phyloP scores from a whole-genome alignment of 1,140 invertebrate species.

The Bemisia tabaci region DNA sequence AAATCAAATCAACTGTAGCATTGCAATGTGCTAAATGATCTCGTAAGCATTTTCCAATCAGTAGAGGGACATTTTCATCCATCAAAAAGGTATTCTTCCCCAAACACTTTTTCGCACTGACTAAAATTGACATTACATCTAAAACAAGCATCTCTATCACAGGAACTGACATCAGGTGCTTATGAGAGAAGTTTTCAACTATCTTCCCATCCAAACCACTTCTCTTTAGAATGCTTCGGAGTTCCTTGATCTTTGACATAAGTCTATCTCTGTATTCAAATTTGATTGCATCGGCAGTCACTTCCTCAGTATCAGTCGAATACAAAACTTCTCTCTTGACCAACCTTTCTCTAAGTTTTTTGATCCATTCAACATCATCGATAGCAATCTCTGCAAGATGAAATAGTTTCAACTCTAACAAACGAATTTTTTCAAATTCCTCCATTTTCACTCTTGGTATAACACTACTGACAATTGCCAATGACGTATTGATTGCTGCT shows the following conservation, averaged over 20 bases:
- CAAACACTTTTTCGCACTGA: conserved; percentile 1
- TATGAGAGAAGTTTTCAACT: conserved; percentile 1
- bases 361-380: conserved; percentile 2
- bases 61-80: conserved; percentile 8
- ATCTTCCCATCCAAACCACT: background rate
- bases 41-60: conserved; percentile 11
- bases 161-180: conserved; percentile 2
- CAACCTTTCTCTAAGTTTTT: conserved; percentile 4
- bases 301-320: background rate
- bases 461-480: background rate
- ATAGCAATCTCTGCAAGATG: background rate
- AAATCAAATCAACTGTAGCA: conserved; percentile 7
- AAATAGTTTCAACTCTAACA: background rate
- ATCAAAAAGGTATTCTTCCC: conserved; percentile 10
- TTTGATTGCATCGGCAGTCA: background rate
- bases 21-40: conserved; percentile 13
- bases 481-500: background rate
- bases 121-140: conserved; percentile 12
- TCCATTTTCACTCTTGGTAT: background rate
- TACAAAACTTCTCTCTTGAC: background rate
- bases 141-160: conserved; percentile 12
- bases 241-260: background rate
- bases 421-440: background rate
- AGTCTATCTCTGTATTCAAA: background rate
- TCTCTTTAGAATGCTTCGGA: background rate